Evolutionary conservation across 2,888 invertebrate genomes (phyloP).

Genomic region (Torymus auratus): DNA sequence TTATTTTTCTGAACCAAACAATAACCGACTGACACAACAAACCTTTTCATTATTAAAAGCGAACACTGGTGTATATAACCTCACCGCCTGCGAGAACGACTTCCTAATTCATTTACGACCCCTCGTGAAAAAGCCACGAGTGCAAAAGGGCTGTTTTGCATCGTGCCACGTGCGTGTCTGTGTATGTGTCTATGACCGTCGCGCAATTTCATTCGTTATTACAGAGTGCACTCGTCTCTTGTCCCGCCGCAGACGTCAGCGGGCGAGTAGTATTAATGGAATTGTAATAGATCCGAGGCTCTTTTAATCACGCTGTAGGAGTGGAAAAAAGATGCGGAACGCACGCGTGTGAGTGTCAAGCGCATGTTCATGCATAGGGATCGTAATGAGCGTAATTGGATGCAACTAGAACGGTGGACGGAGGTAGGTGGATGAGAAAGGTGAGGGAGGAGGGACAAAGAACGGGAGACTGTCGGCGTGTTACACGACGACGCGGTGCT

Average conservation of each 20-base stretch:
- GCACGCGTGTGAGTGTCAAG: neutral
- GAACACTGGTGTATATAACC: too few species aligned
- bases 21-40: too few species aligned
- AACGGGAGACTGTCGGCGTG: neutral
- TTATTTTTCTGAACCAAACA: too few species aligned
- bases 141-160: too few species aligned
- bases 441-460: slow-evolving; percentile 15
- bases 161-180: too few species aligned
- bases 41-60: neutral
- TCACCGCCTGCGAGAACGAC: neutral
- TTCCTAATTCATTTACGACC: slow-evolving; percentile 18
- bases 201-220: too few species aligned
- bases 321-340: slow-evolving; percentile 5
- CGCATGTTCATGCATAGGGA: slow-evolving; percentile 45
- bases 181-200: too few species aligned
- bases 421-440: slow-evolving; percentile 16
- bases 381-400: slow-evolving; percentile 49
- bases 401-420: slow-evolving; percentile 36
- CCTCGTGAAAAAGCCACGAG: too few species aligned
- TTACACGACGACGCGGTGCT: neutral
- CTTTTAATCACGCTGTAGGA: slow-evolving; percentile 27
- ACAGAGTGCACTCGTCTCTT: too few species aligned
- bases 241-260: too few species aligned
- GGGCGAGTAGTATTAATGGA: slow-evolving; percentile 35
- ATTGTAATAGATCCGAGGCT: slow-evolving; percentile 44